Evolutionary conservation across 2,113 vertebrate species (phyloP), one percentile per base, ranked within the genome.

Genomic region (Antidorcas marsupialis): DNA sequence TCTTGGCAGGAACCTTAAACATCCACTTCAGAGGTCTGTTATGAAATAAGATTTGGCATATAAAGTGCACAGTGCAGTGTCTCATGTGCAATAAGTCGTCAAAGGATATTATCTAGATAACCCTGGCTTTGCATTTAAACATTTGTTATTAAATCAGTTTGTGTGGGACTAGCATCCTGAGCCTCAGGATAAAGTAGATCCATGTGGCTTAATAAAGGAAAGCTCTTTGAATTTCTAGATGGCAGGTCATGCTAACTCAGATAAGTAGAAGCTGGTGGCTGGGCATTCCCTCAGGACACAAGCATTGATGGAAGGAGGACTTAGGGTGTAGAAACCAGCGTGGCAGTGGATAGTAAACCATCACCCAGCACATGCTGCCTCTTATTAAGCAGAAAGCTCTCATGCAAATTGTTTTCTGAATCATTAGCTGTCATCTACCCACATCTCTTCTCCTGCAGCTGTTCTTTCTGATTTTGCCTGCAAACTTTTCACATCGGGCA

Each of bases 321-420:
- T 74, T 2, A 0, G 23, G 15, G 27, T 78, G 2, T 55, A 67
- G 43, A 93, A 87, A 50, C n/a, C 30, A 53, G 62, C 2, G 79
- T 59, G 23, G 52, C 19, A 87, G 36, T 23, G 16, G 36, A 64
- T n/a, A n/a, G 87, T 19, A 91, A 95, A 78, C 71, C 62, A 84
- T 83, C 2, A 12, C 53, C 36, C 0, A 0, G 64, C 83, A 81
- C 83, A 62, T 14, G 50, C 53, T 36, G 50, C 74, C 64, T 95
- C 87, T 28, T 88, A 74, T 33, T 91, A 86, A 94, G 53, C 92
- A 97, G 87, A 97, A 98, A 91, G 87, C 82, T 90, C 33, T 89
- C 76, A 59, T 94, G 57, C 85, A 96, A 93, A 98, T 79, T 88
- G 89, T 86, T 97, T 93, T 97, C 67, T 90, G 83, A 95, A 87